A percentile compares a stretch with the other conserved stretches of the same genome.
These are phyloP conservation scores for Dascillus cervinus DNA, from an alignment of 2,888 invertebrate genomes.

Conservation along the genomic window DNA sequence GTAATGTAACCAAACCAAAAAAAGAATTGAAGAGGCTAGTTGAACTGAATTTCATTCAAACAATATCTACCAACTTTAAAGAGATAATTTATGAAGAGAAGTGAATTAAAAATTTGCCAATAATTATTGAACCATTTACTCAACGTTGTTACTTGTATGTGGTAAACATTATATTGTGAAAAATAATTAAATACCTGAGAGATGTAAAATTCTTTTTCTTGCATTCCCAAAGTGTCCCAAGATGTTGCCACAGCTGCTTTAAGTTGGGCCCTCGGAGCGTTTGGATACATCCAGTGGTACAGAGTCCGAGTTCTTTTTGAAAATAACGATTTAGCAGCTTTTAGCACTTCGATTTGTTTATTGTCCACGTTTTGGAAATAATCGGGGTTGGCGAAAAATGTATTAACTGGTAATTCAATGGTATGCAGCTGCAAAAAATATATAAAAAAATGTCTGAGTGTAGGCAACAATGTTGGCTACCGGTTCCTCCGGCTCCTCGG, in stretches of 20 bases:
- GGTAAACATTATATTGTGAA: too few species aligned
- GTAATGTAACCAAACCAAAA: too few species aligned
- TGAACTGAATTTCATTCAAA: too few species aligned
- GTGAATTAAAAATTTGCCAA: too few species aligned
- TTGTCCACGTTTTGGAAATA: conserved; percentile 4
- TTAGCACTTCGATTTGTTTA: conserved; percentile 34
- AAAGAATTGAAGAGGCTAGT: too few species aligned
- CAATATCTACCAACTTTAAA: too few species aligned
- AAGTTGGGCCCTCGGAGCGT: conserved; percentile 38
- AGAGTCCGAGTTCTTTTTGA: conserved; percentile 43
- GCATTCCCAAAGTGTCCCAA: conserved; percentile 38
- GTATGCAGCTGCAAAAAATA: conserved; percentile 1
- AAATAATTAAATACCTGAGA: conserved; percentile 33
- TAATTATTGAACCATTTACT: too few species aligned
- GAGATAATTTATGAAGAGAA: too few species aligned
- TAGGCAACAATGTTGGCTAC: too few species aligned
- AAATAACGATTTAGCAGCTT: conserved; percentile 42
- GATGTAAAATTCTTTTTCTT: conserved; percentile 43
- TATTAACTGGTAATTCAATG: conserved; percentile 1
- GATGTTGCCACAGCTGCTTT: conserved; percentile 37
- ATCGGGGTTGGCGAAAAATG: conserved; percentile 3
- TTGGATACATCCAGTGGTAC: conserved; percentile 44
- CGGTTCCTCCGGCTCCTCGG: too few species aligned
- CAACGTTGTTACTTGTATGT: too few species aligned
- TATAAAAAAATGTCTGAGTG: too few species aligned